Evolutionary conservation across 2,113 vertebrate species (phyloP), one percentile per base, ranked within the genome.

Genomic region (Myodes glareolus): DNA sequence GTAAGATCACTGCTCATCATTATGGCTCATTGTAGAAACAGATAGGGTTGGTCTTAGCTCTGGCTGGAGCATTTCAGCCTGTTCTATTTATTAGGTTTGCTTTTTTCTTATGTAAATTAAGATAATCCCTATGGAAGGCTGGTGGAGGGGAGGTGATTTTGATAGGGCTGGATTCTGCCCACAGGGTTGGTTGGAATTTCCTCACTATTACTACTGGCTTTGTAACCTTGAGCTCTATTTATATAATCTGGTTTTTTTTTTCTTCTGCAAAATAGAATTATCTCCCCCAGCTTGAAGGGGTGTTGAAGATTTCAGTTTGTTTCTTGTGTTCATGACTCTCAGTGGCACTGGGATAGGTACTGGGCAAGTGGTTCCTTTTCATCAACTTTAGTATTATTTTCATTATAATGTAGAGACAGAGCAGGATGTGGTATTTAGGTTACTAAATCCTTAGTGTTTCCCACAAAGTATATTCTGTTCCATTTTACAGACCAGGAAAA

Each of bases 191-290:
- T 90, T 93, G 80, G 78, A 77, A 97, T 96, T 95, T 96, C 39
- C 68, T 94, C 3, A 67, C 61, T 65, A 42, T 77, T 47, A 77
- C 12, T 88, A 72, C 65, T 61, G 91, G 65, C 70, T 96, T 78
- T 95, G 77, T 65, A 90, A 52, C 63, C 45, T 82, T 95, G 86
- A 92, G 42, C 72, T 91, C 33, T 95, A 76, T n/a, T 92, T 94
- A 72, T 31, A 45, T 63, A 68, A 95, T 31, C 52, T 58, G 47
- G 47, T 47, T 55, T 58, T 39, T 36, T 45, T 93, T 92, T 88
- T 89, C 45, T 61, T 76, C 89, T 80, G 55, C 88, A 87, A 95
- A 97, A 95, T 92, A 89, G 92, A 94, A 73, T 86, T 68, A 27
- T 58, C 72, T 31, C 77, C 67, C 58, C 39, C 45, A 96, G 58